Evolutionary conservation across 2,888 invertebrate genomes (phyloP), one percentile per base, ranked within the genome.

Genomic region (Euplagia quadripunctaria): DNA sequence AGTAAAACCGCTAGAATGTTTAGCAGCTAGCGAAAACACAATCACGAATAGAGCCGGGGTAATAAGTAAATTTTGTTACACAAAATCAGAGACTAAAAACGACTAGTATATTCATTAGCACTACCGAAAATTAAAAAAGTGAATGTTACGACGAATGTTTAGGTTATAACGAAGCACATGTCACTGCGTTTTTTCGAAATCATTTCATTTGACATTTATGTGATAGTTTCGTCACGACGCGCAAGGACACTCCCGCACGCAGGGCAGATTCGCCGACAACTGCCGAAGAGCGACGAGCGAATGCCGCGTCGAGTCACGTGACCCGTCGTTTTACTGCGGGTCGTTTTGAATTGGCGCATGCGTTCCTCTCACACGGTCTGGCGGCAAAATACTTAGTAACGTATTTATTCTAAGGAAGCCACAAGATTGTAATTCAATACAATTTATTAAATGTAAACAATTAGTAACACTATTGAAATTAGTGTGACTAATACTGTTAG

Each of bases 311-410:
- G 85, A 92, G 95, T 96, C 96, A 96, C 96, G 96, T 96, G 96
- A 96, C 94, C 94, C 90, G 93, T 94, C 96, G 94, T 96, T 96
- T 96, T 96, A 96, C 95, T 96, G 95, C 96, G 94, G 95, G 94
- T 94, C 96, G 94, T 94, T 94, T 91, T 89, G 86, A 86, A 87
- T 92, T 89, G 87, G 92, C 95, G 95, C 95, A 95, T 95, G 95
- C 95, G 95, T 89, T 86, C 80, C 72, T 41, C 46, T 43, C 31
- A 49, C 63, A 73, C 76, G 84, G 85, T 84, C 85, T 86, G 94
- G 94, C 94, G 94, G 94, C 94, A 94, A 94, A 94, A 93, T 90
- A 91, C 88, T 88, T 75, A 65, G 74, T 64, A 70, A 63, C 41
- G 63, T 68, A 68, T 76, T 74, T 65, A 43, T 61, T 72, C 51